Evolutionary conservation across 1,140 invertebrate genomes (phyloP).

Genomic region (Phenacoccus solenopsis): DNA sequence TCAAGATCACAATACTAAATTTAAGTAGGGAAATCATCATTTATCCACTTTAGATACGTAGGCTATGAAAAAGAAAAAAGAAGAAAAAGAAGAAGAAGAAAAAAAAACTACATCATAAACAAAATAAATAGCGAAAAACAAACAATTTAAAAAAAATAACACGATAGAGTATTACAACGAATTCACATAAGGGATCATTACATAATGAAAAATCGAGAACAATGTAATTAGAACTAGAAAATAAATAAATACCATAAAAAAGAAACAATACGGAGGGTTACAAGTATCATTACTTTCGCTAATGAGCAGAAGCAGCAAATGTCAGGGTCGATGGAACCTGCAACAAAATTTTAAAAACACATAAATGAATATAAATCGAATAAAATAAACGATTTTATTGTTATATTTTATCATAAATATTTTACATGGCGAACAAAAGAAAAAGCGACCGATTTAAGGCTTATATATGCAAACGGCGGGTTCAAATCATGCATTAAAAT

Average conservation of each 20-base stretch:
- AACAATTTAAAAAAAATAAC: not conserved
- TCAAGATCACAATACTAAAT: not conserved
- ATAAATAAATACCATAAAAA: not conserved
- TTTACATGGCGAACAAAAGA: no score
- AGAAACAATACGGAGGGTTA: slow-evolving; percentile 8
- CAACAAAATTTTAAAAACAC: slow-evolving; percentile 18
- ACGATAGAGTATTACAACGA: slow-evolving; percentile 12
- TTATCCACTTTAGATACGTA: not conserved
- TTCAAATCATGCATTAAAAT: no score
- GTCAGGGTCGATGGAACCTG: slow-evolving; percentile 28
- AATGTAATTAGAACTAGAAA: not conserved
- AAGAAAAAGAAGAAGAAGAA: no score
- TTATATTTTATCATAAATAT: no score
- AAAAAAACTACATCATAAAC: not conserved
- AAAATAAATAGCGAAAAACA: slow-evolving; percentile 13
- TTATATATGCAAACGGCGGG: no score
- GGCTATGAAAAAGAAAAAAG: not conserved
- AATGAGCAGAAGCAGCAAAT: slow-evolving; percentile 19
- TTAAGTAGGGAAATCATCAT: not conserved
- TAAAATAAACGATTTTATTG: no score
- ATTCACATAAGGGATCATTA: no score
- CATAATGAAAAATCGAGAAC: not conserved
- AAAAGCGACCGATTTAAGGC: no score
- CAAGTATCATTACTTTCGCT: not conserved
- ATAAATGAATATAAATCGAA: slow-evolving; percentile 15